These are phyloP conservation scores for Nomia melanderi DNA, from an alignment of 1,140 invertebrate species.

Conservation along the genomic window DNA sequence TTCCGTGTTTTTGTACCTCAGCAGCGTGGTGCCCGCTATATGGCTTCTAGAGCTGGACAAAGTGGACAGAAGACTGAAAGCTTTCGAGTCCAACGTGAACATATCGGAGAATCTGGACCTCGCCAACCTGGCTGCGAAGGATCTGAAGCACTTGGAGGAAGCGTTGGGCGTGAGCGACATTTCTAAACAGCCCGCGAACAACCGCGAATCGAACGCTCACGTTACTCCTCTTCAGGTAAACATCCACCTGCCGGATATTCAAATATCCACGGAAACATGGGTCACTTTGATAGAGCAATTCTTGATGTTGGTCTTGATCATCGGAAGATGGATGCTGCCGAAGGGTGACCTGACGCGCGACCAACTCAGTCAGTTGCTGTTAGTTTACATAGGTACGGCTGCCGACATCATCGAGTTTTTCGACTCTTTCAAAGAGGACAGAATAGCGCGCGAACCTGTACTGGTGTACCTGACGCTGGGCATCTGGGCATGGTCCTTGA, in stretches of 20 bases:
- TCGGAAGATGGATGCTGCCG: conserved; percentile 93
- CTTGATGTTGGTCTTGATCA: conserved; percentile 92
- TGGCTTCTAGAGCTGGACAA: conserved; percentile 93
- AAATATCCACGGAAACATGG: conserved; percentile 89
- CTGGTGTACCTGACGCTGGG: conserved; percentile 89
- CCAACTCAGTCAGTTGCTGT: conserved; percentile 93
- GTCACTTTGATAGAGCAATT: conserved; percentile 94
- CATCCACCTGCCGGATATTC: conserved; percentile 83
- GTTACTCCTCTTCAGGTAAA: conserved; percentile 75
- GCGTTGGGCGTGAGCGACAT: conserved; percentile 80
- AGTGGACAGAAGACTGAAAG: conserved; percentile 84
- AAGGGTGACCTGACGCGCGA: conserved; percentile 94
- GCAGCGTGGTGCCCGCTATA: conserved; percentile 91
- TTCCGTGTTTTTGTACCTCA: conserved; percentile 91
- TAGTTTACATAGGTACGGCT: conserved; percentile 93
- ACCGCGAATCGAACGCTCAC: too few species aligned
- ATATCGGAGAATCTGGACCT: conserved; percentile 78
- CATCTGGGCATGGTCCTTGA: conserved; percentile 94
- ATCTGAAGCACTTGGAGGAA: conserved; percentile 82
- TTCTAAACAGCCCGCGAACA: neutral
- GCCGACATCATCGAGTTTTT: conserved; percentile 98
- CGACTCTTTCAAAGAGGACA: conserved; percentile 95
- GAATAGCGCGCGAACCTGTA: conserved; percentile 87
- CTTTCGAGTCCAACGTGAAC: conserved; percentile 81
- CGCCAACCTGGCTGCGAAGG: conserved; percentile 77